These are phyloP conservation scores for Sphecodes monilicornis DNA, from an alignment of 2,888 invertebrate genomes.

Conservation along the genomic window DNA sequence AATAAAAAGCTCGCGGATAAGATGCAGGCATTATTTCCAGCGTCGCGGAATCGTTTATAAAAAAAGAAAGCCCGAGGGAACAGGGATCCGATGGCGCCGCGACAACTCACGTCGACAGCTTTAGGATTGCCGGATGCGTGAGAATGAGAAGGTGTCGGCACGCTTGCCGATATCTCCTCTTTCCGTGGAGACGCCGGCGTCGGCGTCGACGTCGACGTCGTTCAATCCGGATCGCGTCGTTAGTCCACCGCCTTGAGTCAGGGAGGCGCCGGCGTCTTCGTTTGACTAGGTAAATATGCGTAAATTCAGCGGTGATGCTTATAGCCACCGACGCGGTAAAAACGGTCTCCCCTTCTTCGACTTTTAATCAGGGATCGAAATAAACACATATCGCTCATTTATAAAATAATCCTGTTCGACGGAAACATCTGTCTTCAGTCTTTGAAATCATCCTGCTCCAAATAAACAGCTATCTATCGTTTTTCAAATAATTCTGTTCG, in stretches of 20 bases:
- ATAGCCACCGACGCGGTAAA: constrained; percentile 48
- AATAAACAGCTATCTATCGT: background rate
- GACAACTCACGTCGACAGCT: constrained; percentile 69
- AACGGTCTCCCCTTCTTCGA: constrained; percentile 37
- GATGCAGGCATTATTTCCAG: constrained; percentile 67
- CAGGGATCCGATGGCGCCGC: constrained; percentile 58
- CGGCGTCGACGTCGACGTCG: constrained; percentile 22
- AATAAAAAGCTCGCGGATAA: constrained; percentile 41
- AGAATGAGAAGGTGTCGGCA: constrained; percentile 54
- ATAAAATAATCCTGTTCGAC: background rate
- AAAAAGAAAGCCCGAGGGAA: constrained; percentile 43
- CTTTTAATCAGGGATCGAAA: constrained; percentile 42
- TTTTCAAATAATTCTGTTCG: background rate
- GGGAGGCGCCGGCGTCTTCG: constrained; percentile 71
- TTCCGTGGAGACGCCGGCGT: constrained; percentile 6
- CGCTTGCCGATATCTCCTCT: constrained; percentile 48
- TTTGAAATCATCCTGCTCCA: too few species aligned
- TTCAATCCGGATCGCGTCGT: constrained; percentile 36
- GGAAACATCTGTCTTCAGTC: background rate
- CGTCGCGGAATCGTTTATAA: constrained; percentile 35
- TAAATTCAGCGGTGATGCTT: constrained; percentile 71
- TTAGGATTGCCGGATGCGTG: constrained; percentile 66
- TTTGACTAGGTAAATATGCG: constrained; percentile 73
- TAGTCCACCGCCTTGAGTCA: constrained; percentile 54
- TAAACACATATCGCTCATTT: background rate